Evolutionary conservation across 2,113 vertebrate species (phyloP).

Genomic region (Passer montanus): DNA sequence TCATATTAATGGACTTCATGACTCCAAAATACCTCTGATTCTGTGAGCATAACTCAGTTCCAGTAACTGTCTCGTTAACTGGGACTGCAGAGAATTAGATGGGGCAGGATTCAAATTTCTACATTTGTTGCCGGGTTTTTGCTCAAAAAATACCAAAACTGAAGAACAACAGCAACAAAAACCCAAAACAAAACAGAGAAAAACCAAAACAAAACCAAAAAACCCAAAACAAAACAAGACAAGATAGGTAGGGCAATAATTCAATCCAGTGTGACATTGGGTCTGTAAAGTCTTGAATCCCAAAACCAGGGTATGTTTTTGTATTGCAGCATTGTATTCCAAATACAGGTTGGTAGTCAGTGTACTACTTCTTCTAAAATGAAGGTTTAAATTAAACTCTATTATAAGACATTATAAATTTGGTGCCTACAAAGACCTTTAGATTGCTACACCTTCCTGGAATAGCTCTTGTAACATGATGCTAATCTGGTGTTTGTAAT

Average conservation of each 20-base stretch:
- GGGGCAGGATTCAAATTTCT: not conserved
- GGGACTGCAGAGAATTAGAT: not conserved
- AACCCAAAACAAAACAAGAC: not conserved
- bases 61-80: not conserved
- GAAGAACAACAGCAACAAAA: not conserved
- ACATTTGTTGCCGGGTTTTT: not conserved
- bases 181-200: not conserved
- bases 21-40: not conserved
- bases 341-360: not conserved
- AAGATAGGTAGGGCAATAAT: not conserved
- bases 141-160: not conserved
- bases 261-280: not conserved
- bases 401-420: not conserved
- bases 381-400: not conserved
- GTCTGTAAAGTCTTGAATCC: not conserved
- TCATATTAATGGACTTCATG: not conserved
- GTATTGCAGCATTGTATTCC: not conserved
- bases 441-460: not conserved
- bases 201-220: not conserved
- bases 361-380: not conserved
- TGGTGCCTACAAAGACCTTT: not conserved
- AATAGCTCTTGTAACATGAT: not conserved
- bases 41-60: not conserved
- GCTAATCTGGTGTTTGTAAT: not conserved
- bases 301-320: not conserved